Conservation (phyloP, 1,140 invertebrate species). For the Listronotus oregonensis region DNA sequence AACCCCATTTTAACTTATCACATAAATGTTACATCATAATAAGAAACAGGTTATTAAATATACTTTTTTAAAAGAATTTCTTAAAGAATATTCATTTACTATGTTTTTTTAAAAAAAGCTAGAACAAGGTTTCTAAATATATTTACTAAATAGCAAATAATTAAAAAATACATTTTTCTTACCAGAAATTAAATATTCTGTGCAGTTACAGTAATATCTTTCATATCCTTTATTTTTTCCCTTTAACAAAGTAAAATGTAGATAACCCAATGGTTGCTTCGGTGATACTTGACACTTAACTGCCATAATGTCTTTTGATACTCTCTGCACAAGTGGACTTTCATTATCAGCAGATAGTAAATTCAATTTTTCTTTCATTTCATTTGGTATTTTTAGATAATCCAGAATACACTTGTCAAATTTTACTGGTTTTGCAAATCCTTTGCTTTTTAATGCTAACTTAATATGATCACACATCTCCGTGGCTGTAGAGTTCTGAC, state of each 20-base stretch:
- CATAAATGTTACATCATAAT: too few species aligned
- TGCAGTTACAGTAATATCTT: constrained; percentile 70
- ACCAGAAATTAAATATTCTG: constrained; percentile 56
- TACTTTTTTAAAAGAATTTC: too few species aligned
- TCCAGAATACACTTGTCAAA: constrained; percentile 71
- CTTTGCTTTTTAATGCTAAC: constrained; percentile 68
- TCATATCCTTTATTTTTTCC: constrained; percentile 63
- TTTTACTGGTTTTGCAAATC: constrained; percentile 63
- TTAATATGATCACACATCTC: constrained; percentile 70
- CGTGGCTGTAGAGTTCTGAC: constrained; percentile 24
- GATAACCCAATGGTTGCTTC: constrained; percentile 74
- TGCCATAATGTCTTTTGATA: constrained; percentile 78
- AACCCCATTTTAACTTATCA: too few species aligned
- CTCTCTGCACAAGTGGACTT: constrained; percentile 74
- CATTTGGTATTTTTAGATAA: constrained; percentile 66
- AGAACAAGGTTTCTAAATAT: too few species aligned
- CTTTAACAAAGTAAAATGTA: constrained; percentile 73
- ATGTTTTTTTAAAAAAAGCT: too few species aligned
- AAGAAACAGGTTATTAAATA: too few species aligned
- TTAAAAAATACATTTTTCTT: constrained; percentile 5
- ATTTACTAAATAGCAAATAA: too few species aligned
- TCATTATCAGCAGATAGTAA: constrained; percentile 66
- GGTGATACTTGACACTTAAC: constrained; percentile 74
- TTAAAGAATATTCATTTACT: too few species aligned
- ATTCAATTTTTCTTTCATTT: constrained; percentile 72